Evolutionary conservation across 1,140 invertebrate genomes (phyloP).

Genomic region (Xylocopa sonorina): DNA sequence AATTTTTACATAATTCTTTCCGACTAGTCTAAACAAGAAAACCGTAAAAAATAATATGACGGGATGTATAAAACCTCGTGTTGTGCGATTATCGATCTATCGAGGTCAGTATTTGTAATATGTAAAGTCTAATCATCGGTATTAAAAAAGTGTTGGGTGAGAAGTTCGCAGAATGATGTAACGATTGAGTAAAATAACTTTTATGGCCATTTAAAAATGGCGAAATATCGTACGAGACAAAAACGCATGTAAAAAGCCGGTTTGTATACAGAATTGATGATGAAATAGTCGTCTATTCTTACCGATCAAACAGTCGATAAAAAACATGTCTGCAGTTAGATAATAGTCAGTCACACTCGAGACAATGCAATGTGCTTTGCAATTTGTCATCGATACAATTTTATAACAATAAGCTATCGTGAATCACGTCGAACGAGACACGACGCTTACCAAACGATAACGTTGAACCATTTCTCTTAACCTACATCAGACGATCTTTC

Average conservation of each 20-base stretch:
- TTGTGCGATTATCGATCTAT: not conserved
- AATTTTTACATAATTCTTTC: not conserved
- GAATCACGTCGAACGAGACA: slow-evolving; percentile 10
- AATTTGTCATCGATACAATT: not conserved
- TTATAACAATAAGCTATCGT: slow-evolving; percentile 1
- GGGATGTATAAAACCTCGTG: too few relatives aligned
- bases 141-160: not conserved
- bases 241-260: not conserved
- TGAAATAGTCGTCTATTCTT: not conserved
- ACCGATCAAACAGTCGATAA: not conserved
- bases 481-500: not conserved
- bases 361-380: slow-evolving; percentile 10
- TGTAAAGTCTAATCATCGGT: not conserved
- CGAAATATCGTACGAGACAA: not conserved
- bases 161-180: slow-evolving; percentile 14
- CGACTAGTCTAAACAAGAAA: too few relatives aligned
- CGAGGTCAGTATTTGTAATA: too few relatives aligned
- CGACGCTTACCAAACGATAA: slow-evolving; percentile 16
- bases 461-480: not conserved
- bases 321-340: not conserved
- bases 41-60: not conserved
- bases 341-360: not conserved
- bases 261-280: not conserved
- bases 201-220: not conserved
- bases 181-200: not conserved